Evolutionary conservation across 2,113 vertebrate species (phyloP), one percentile per base, ranked within the genome.

Genomic region (Oryzias javanicus): DNA sequence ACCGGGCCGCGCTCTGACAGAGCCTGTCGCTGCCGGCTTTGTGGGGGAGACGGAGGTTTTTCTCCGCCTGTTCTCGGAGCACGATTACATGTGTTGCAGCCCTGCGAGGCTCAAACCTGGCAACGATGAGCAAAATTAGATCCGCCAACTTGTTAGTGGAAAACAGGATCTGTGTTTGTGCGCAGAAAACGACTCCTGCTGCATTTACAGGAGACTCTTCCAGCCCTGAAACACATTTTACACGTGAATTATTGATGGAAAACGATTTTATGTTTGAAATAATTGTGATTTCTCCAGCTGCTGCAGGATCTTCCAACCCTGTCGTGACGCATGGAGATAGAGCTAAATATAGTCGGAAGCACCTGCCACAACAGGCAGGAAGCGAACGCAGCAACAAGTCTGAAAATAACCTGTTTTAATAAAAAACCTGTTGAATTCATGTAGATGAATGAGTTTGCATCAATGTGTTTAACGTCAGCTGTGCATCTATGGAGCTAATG

Each of bases 321-420:
- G 72, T 78, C 58, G 68, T 86, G 87, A 91, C 48, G 81, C 89
- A 85, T 85, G 83, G 86, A 88, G 84, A 90, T 87, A 83, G 68
- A 48, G 79, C 84, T 92, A 91, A 90, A 90, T 89, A 87, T 92
- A 91, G 83, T 57, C 27, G 14, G 22, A 13, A 58, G 73, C 71
- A 82, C 80, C 83, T 81, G 84, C 78, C 78, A 78, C 79, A 74
- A 74, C 63, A 78, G 78, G 78, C 72, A 58, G 68, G 79, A 78
- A 76, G 78, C 80, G 78, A 85, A 80, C 72, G 80, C 18, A 20
- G 13, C 60, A 77, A 59, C 14, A 53, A 56, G 68, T 54, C 61
- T 62, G 66, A 49, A 57, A 13, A 58, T 56, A 66, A 57, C 64
- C 17, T 40, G 50, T 54, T 60, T 22, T 64, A 46, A 44, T 48